Conservation (phyloP, 2,797 vertebrate genomes). For the Ctenopoma multispine region DNA sequence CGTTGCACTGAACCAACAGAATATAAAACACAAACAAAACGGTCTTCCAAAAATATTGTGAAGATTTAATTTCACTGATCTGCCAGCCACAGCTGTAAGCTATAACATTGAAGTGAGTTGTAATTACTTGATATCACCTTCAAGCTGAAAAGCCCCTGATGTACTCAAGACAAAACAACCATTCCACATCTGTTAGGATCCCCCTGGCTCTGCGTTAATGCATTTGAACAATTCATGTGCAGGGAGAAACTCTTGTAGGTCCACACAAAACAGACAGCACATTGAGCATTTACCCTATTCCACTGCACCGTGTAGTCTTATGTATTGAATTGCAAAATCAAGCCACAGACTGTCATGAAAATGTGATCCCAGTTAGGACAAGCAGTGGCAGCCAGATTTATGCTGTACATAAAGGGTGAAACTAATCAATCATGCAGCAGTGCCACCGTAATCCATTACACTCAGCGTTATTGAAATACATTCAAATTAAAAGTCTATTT, state of each 20-base stretch:
- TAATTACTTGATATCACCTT: slow-evolving; percentile 74
- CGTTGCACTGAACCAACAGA: neutral
- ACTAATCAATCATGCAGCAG: slow-evolving; percentile 76
- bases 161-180: slow-evolving; percentile 73
- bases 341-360: slow-evolving; percentile 65
- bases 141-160: slow-evolving; percentile 64
- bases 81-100: slow-evolving; percentile 72
- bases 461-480: slow-evolving; percentile 78
- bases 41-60: slow-evolving; percentile 26
- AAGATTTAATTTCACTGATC: slow-evolving; percentile 56
- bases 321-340: slow-evolving; percentile 59
- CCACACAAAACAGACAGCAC: slow-evolving; percentile 57
- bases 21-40: slow-evolving; percentile 21
- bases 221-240: slow-evolving; percentile 43
- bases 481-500: slow-evolving; percentile 82
- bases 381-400: slow-evolving; percentile 51
- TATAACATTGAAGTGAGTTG: slow-evolving; percentile 63
- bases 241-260: slow-evolving; percentile 50
- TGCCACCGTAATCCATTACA: slow-evolving; percentile 75
- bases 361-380: slow-evolving; percentile 53
- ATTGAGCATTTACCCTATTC: slow-evolving; percentile 53
- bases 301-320: slow-evolving; percentile 42
- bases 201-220: slow-evolving; percentile 72
- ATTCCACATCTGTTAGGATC: slow-evolving; percentile 75
- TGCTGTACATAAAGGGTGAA: slow-evolving; percentile 76